These are phyloP conservation scores for Dendroctonus ponderosae DNA, from an alignment of 1,140 invertebrate species.

Conservation along the genomic window DNA sequence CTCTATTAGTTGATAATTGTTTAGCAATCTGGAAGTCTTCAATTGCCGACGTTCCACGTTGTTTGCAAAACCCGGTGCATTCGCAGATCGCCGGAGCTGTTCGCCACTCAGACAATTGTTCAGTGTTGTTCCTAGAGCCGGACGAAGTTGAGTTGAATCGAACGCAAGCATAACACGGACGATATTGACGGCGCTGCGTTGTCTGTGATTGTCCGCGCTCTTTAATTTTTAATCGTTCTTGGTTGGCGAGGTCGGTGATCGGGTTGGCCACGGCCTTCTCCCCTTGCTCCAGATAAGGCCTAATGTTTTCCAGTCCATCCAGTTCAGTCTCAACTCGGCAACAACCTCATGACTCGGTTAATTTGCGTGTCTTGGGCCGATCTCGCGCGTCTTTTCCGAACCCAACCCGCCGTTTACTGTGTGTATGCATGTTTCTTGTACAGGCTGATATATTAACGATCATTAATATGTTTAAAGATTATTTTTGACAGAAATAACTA, in stretches of 20 bases:
- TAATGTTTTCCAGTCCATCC: no score
- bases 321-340: no score
- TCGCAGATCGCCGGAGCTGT: no score
- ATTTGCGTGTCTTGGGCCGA: neutral
- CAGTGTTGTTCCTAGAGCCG: conserved; percentile 34
- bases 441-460: conserved; percentile 42
- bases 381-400: conserved; percentile 4
- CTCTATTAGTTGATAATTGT: no score
- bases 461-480: conserved; percentile 39
- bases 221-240: conserved; percentile 12
- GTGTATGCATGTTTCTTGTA: conserved; percentile 41
- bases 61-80: no score
- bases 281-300: no score
- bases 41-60: no score
- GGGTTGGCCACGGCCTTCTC: neutral
- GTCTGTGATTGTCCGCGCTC: conserved; percentile 41
- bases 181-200: conserved; percentile 22
- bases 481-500: conserved; percentile 52
- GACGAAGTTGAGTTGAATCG: conserved; percentile 15
- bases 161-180: neutral
- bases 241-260: conserved; percentile 1
- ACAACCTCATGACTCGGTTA: no score
- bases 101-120: neutral
- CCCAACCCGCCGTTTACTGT: conserved; percentile 21
- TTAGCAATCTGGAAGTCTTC: no score